These are phyloP conservation scores for Apantesis nais DNA, from an alignment of 2,888 invertebrate genomes.

Conservation along the genomic window DNA sequence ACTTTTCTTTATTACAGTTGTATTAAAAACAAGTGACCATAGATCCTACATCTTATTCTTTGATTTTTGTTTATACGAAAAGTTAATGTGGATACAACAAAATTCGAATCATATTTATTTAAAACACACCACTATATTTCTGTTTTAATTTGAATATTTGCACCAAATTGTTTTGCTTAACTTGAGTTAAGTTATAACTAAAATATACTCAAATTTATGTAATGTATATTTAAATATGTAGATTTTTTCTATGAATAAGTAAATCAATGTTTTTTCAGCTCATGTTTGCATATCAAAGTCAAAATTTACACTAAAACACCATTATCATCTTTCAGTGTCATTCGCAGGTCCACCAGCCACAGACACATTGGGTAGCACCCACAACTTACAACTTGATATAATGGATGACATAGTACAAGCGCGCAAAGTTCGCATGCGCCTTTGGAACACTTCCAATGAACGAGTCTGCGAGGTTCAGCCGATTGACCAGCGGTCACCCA, in stretches of 20 bases:
- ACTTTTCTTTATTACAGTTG: background rate
- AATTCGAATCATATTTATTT: background rate
- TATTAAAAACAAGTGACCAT: too few relatives aligned
- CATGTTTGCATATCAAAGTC: background rate
- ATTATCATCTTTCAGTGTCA: conserved; percentile 24
- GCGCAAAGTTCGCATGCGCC: conserved; percentile 92
- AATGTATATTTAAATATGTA: too few relatives aligned
- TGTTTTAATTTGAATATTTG: background rate
- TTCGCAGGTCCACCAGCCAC: conserved; percentile 89
- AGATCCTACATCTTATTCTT: background rate
- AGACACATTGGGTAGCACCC: conserved; percentile 90
- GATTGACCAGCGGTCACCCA: conserved; percentile 88
- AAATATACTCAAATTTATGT: background rate
- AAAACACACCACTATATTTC: background rate
- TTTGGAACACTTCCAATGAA: conserved; percentile 93
- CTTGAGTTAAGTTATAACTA: background rate
- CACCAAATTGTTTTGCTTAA: background rate
- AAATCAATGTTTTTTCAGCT: background rate
- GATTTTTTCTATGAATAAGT: background rate
- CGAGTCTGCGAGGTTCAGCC: conserved; percentile 93
- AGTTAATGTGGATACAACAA: background rate
- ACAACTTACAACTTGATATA: conserved; percentile 93
- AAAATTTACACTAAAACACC: background rate
- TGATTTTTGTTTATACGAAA: background rate
- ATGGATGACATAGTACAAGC: conserved; percentile 95